Percentiles rank a stretch among this genome's conserved stretches.
phyloP scores from a whole-genome alignment of 2,113 vertebrate species.

The Myanophis thanlyinensis region DNA sequence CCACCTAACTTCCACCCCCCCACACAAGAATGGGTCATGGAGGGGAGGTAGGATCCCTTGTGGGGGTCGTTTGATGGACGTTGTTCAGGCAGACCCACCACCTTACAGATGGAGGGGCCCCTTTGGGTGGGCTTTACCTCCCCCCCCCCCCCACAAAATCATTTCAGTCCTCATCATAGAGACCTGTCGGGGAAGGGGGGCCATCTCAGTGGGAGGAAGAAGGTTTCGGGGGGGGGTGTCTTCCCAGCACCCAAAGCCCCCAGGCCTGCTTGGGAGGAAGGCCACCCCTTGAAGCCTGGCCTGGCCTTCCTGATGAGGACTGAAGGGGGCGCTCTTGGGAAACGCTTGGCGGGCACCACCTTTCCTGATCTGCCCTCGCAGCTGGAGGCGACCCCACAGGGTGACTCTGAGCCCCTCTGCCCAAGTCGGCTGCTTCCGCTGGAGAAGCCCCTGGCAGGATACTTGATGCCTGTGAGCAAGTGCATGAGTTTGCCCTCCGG shows the following conservation, averaged over 20 bases:
- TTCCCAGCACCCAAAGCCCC: neutral
- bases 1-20: accelerated
- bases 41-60: neutral
- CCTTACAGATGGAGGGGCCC: neutral
- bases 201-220: neutral
- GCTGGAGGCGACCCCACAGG: too few species aligned
- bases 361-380: neutral
- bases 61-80: neutral
- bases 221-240: neutral
- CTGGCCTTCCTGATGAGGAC: too few species aligned
- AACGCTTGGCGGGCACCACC: neutral
- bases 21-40: neutral
- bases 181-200: too few species aligned
- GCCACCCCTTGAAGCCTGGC: neutral
- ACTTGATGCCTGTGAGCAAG: too few species aligned
- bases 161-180: too few species aligned
- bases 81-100: neutral
- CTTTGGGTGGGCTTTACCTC: too few species aligned
- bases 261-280: neutral
- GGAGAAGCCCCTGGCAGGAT: neutral
- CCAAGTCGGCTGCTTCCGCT: neutral
- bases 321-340: too few species aligned
- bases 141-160: too few species aligned
- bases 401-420: too few species aligned
- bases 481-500: neutral